Evolutionary conservation across 2,113 vertebrate genomes (phyloP), one percentile per base, ranked within the genome.

Genomic region (Antechinus flavipes): DNA sequence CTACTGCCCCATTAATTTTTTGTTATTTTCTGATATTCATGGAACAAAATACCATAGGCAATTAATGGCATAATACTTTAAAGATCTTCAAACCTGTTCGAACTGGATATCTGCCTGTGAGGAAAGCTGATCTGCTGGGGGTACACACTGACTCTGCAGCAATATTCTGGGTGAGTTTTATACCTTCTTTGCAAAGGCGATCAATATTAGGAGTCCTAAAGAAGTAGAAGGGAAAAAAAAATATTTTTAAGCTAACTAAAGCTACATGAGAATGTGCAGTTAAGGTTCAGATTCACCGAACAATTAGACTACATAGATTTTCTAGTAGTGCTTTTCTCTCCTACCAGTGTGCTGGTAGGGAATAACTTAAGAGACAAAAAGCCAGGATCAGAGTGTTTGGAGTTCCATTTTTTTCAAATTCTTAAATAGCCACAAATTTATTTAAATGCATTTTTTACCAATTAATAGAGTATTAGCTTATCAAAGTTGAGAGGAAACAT

Each of bases 81-180:
- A n/a, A 84, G 16, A 2, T 46, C 11, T 53, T 12, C 96, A 52
- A 91, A 99, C 99, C 99, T 98, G 99, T 99, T 97, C 99, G 97
- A 95, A 99, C 98, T 1, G 99, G 99, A 95, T 99, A 99, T 96
- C 99, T 98, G 53, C 99, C 99, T 0, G 99, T 99, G 93, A 99
- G 98, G 93, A 99, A 99, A 1, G 99, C 99, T 0, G 99, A 98
- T 97, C 99, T 98, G 98, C 99, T 99, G 3, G 99, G 99, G 1
- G 98, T 98, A 90, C 99, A 99, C 42, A 99, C 90, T 56, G 99
- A 94, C 0, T 99, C 99, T 24, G 99, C 99, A 35, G 99, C 98
- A 49, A 99, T 98, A 97, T 99, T 99, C n/a, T 99, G 99, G 46
- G 98, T 99, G 68, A 99, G 98, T 97, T 97, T 99, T 91, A 99